phyloP scores from a whole-genome alignment of 2,113 vertebrate genomes.

The Halcyon malimbica region DNA sequence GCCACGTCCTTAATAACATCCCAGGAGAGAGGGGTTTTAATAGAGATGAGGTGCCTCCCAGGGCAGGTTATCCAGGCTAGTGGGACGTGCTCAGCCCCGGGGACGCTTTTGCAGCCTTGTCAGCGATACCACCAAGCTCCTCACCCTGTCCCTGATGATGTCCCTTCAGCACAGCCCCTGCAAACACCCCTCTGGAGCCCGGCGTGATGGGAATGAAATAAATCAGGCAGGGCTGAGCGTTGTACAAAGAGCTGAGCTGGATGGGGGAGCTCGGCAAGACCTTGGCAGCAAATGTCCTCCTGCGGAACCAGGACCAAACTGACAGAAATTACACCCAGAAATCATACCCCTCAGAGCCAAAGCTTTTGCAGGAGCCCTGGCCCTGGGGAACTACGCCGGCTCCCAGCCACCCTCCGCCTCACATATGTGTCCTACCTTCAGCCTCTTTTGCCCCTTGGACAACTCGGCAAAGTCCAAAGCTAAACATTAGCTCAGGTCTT shows the following conservation, averaged over 20 bases:
- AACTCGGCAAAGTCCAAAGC: constrained; percentile 32
- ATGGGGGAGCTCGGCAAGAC: not conserved
- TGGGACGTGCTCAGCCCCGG: not conserved
- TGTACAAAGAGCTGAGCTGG: not conserved
- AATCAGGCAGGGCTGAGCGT: not conserved
- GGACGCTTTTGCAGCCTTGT: not conserved
- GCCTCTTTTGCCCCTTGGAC: constrained; percentile 4
- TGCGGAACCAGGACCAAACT: not conserved
- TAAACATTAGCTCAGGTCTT: constrained; percentile 41
- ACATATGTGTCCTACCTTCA: accelerated
- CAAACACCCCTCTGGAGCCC: not conserved
- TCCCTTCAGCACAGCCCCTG: not conserved
- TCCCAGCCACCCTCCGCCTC: accelerated
- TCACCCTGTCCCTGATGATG: accelerated
- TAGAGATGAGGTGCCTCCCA: not conserved
- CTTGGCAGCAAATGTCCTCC: not conserved
- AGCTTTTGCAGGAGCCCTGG: not conserved
- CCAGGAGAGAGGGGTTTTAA: constrained; percentile 15
- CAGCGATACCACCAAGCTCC: not conserved
- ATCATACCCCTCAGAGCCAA: accelerated
- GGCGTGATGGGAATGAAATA: accelerated
- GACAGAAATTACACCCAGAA: not conserved
- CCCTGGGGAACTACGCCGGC: accelerated
- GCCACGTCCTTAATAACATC: not conserved
- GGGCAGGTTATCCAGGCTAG: constrained; percentile 40